A percentile compares a stretch with the other conserved stretches of the same genome.
phyloP scores from a whole-genome alignment of 2,888 invertebrate genomes.

The Agrotis puta region DNA sequence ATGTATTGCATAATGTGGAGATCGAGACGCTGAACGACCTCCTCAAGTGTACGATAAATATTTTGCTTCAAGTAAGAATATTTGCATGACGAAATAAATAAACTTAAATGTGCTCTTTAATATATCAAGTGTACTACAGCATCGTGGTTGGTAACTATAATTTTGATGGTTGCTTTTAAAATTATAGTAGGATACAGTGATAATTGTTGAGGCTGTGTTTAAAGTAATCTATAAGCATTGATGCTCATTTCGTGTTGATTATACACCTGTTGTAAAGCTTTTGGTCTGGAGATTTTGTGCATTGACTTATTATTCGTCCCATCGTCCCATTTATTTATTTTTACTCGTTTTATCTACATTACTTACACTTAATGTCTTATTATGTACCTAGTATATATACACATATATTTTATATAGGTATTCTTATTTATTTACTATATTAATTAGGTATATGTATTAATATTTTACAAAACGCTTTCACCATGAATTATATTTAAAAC shows the following conservation, averaged over 20 bases:
- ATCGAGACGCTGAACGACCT: slow-evolving; percentile 68
- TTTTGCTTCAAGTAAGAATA: slow-evolving; percentile 75
- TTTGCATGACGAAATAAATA: slow-evolving; percentile 69
- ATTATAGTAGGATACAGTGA: slow-evolving; percentile 41
- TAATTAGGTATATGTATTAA: too few relatives aligned
- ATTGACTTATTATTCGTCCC: too few relatives aligned
- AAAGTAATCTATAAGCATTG: slow-evolving; percentile 44
- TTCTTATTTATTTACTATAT: too few relatives aligned
- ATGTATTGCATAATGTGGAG: slow-evolving; percentile 68
- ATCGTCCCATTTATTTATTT: too few relatives aligned
- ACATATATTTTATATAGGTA: too few relatives aligned
- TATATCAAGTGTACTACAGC: slow-evolving; percentile 50
- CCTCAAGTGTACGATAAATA: slow-evolving; percentile 80
- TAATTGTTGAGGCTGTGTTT: slow-evolving; percentile 38
- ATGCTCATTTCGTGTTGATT: slow-evolving; percentile 35
- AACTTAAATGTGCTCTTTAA: slow-evolving; percentile 49
- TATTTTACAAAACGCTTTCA: too few relatives aligned
- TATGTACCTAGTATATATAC: too few relatives aligned
- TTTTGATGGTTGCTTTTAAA: slow-evolving; percentile 53
- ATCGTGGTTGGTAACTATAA: slow-evolving; percentile 35
- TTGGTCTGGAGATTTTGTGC: neutral
- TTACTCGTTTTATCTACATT: too few relatives aligned
- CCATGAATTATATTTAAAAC: too few relatives aligned
- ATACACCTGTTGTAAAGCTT: slow-evolving; percentile 13
- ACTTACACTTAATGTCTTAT: too few relatives aligned